Base-by-base conservation (phyloP, 2,888 invertebrate species). In the Lordiphosa andalusiaca region DNA sequence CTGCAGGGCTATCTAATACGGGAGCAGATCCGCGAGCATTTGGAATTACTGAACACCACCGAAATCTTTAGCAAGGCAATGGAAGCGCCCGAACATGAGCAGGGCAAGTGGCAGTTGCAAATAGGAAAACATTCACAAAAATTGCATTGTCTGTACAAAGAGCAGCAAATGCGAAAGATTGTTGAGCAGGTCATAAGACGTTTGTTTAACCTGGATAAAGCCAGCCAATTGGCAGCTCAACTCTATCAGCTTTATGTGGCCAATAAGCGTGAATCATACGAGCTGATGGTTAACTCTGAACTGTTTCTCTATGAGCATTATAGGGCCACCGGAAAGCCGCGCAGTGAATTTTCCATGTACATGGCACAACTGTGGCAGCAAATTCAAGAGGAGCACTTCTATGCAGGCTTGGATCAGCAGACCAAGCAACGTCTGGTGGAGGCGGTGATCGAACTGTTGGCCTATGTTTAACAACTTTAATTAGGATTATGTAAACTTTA, bases 401-500 rank as follows among this genome's bases (percentile, higher is more conserved):
- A 68, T 10, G 21, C 40, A 0, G 38, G 37, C 0, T 25, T 62
- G 19, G 50, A 56, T 42, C 50, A 36, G 7, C n/a, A 21, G 6
- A 36, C 35, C 6, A 68, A 54, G 2, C 38, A 53, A 9, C 19
- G 36, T 1, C 50, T 68, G 1, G 4, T 68, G 0, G 36, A 54
- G 33, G 63, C 53, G 9, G 9, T 53, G 0, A 67, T 69, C 7
- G 55, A 63, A 1, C 49, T 63, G 1, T 50, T 67, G 7, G 40
- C 39, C 13, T 68, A 51, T 35, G 40, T 67, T 3, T 68, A 25
- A 40, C 4, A 40, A n/a, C n/a, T 40, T 23, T 16, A 4, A 6
- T n/a, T 12, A 12, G 12, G 37, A 30, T 60, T 56, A 38, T 58
- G 46, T 58, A 21, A 70, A 68, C 75, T 80, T 84, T 83, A 80